Evolutionary conservation across 2,888 invertebrate species (phyloP).

Genomic region (Acleris emargana): DNA sequence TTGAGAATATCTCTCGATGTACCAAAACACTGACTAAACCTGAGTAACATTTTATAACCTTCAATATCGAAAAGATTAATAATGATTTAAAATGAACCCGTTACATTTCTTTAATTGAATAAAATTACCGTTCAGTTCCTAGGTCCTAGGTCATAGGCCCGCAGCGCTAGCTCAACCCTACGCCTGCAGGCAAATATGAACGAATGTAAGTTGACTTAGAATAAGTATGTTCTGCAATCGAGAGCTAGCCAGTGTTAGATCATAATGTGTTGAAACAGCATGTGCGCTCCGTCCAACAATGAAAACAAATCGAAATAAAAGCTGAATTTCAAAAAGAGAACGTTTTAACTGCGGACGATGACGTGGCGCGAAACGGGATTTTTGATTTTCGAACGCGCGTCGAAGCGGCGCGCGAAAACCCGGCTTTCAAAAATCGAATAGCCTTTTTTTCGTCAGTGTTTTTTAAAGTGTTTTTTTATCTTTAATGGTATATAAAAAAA

Average conservation of each 20-base stretch:
- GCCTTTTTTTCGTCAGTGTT: slow-evolving; percentile 36
- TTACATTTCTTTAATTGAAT: slow-evolving; percentile 4
- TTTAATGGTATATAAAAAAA: slow-evolving; percentile 45
- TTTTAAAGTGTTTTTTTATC: slow-evolving; percentile 42
- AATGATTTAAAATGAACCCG: not conserved
- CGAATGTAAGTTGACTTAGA: slow-evolving; percentile 85
- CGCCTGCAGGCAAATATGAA: slow-evolving; percentile 83
- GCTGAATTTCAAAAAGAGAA: slow-evolving; percentile 49
- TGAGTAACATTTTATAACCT: too few relatives aligned
- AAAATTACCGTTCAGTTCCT: slow-evolving; percentile 10
- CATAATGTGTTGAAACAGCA: slow-evolving; percentile 83
- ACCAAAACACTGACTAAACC: too few relatives aligned
- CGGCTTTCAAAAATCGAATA: slow-evolving; percentile 47
- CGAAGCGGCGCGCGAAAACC: slow-evolving; percentile 58
- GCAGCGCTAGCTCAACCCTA: slow-evolving; percentile 72
- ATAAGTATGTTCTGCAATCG: slow-evolving; percentile 84
- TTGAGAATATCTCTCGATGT: too few relatives aligned
- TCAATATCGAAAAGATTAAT: not conserved
- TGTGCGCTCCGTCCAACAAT: slow-evolving; percentile 76
- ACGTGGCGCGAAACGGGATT: slow-evolving; percentile 34
- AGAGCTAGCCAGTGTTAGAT: slow-evolving; percentile 82
- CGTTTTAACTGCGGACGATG: slow-evolving; percentile 27
- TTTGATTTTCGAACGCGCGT: slow-evolving; percentile 42
- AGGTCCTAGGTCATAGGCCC: slow-evolving; percentile 30
- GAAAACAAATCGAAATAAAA: slow-evolving; percentile 61